Conservation (phyloP, 2,888 invertebrate species). For the Drosophila anomalata region DNA sequence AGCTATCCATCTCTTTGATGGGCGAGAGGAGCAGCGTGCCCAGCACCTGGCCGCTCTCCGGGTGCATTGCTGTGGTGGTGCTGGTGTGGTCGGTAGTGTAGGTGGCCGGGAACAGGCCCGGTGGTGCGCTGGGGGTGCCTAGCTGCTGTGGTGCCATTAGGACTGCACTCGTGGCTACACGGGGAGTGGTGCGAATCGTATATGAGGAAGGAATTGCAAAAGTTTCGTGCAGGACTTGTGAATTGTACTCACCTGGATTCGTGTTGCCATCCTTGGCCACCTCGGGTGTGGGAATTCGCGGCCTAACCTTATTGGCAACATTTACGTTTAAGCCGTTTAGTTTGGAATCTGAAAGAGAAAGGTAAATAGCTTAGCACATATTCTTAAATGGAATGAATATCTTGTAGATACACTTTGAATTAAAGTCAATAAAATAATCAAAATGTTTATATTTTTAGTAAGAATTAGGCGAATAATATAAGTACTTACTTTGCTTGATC, state of each 20-base stretch:
- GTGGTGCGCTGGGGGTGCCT: constrained; percentile 84
- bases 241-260: constrained; percentile 55
- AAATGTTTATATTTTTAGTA: no score
- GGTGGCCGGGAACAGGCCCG: constrained; percentile 83
- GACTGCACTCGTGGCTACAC: constrained; percentile 84
- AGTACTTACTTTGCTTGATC: constrained; percentile 87
- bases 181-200: constrained; percentile 64
- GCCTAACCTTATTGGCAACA: constrained; percentile 88
- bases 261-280: constrained; percentile 89
- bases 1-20: constrained; percentile 92
- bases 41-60: constrained; percentile 88
- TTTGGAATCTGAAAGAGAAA: constrained; percentile 85
- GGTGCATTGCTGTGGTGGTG: constrained; percentile 72
- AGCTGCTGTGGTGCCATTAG: constrained; percentile 88
- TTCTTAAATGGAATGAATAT: no score
- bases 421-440: no score
- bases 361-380: background rate
- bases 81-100: constrained; percentile 68
- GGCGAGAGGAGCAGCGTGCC: constrained; percentile 91
- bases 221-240: constrained; percentile 44
- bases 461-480: no score
- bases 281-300: constrained; percentile 95
- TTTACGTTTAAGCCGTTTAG: constrained; percentile 87
- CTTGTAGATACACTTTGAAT: no score
- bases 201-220: constrained; percentile 3